Evolutionary conservation across 1,140 invertebrate genomes (phyloP).

Genomic region (Thaumetopoea pityocampa): DNA sequence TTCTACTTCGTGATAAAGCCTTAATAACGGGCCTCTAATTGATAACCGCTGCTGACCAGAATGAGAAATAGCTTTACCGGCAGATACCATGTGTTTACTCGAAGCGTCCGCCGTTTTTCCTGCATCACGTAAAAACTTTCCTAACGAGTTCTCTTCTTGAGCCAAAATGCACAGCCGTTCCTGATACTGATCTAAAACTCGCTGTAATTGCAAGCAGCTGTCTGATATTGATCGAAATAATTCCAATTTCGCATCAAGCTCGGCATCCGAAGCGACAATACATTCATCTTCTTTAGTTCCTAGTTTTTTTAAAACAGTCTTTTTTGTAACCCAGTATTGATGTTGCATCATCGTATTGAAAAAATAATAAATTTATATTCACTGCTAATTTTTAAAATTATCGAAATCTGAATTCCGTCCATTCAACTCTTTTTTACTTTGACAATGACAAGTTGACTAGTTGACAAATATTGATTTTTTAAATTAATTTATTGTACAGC

Average conservation of each 20-base stretch:
- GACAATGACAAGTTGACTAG: too few relatives aligned
- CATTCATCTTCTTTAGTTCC: slow-evolving; percentile 99
- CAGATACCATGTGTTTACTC: slow-evolving; percentile 93
- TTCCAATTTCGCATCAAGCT: slow-evolving; percentile 98
- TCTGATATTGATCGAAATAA: slow-evolving; percentile 96
- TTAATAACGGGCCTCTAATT: slow-evolving; percentile 89
- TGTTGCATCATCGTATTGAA: slow-evolving; percentile 85
- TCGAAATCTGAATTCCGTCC: too few relatives aligned
- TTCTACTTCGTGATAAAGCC: slow-evolving; percentile 95
- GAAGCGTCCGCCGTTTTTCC: slow-evolving; percentile 90
- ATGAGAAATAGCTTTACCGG: slow-evolving; percentile 96
- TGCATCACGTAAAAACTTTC: slow-evolving; percentile 95
- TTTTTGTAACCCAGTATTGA: slow-evolving; percentile 99
- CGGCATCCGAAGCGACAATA: slow-evolving; percentile 95
- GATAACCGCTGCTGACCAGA: slow-evolving; percentile 95
- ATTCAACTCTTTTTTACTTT: too few relatives aligned
- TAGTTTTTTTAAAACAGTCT: slow-evolving; percentile 94
- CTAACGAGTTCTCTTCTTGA: slow-evolving; percentile 96
- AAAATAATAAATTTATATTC: slow-evolving; percentile 2
- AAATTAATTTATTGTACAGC: too few relatives aligned
- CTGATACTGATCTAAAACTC: slow-evolving; percentile 95
- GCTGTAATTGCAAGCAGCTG: slow-evolving; percentile 91
- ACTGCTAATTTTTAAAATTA: slow-evolving; percentile 7
- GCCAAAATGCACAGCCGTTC: slow-evolving; percentile 94
- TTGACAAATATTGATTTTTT: too few relatives aligned